Evolutionary conservation across 2,888 invertebrate genomes (phyloP).

Genomic region (Panzeria rudis): DNA sequence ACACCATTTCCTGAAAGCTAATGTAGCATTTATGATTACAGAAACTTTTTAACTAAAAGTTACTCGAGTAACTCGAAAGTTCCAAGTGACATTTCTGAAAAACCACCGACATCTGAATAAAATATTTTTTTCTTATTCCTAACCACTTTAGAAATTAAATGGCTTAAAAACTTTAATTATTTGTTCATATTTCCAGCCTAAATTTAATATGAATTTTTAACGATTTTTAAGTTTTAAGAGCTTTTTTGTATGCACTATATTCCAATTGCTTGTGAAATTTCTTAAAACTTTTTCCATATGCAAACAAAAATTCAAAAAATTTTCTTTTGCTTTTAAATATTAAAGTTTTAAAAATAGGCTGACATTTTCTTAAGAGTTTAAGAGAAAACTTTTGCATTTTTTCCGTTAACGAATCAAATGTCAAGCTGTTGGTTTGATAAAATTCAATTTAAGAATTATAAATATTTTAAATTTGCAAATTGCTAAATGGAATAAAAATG

Average conservation of each 20-base stretch:
- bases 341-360: constrained; percentile 17
- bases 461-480: not conserved
- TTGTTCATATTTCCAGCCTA: too few relatives aligned
- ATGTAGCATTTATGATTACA: too few relatives aligned
- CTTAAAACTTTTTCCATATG: not conserved
- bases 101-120: too few relatives aligned
- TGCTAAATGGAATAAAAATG: not conserved
- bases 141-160: not conserved
- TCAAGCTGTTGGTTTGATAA: not conserved
- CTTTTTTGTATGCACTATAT: not conserved
- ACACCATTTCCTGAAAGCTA: too few relatives aligned
- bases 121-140: too few relatives aligned
- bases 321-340: constrained; percentile 8
- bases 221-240: not conserved
- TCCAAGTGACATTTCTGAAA: not conserved
- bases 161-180: not conserved
- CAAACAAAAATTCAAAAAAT: not conserved
- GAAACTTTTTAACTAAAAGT: too few relatives aligned
- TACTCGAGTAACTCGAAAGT: not conserved
- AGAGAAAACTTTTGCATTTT: not conserved
- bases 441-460: not conserved
- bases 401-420: not conserved
- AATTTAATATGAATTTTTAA: constrained; percentile 1
- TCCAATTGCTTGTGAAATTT: not conserved
- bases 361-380: constrained; percentile 10